phyloP scores from a whole-genome alignment of 2,888 invertebrate species.

The Hanleya hanleyi region DNA sequence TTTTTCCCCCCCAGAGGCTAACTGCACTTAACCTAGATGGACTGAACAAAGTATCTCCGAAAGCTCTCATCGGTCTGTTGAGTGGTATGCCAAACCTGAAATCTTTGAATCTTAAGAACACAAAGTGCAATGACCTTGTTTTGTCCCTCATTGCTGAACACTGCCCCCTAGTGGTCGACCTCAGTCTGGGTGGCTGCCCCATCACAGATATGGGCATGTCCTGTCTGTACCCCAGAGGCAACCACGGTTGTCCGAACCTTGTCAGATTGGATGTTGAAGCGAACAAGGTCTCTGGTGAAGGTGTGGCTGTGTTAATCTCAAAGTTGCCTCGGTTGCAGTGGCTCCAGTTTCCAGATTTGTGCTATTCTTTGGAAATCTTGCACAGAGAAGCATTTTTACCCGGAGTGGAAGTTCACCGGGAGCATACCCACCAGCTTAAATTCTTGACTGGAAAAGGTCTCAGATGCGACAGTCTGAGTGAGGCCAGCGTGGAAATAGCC shows the following conservation, averaged over 20 bases:
- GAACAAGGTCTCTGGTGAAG: neutral
- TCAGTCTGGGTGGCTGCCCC: neutral
- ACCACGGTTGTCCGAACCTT: neutral
- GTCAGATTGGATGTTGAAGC: neutral
- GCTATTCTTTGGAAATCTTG: neutral
- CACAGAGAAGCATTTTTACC: neutral
- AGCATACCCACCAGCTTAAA: neutral
- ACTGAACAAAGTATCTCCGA: neutral
- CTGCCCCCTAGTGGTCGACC: neutral
- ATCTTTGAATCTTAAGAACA: neutral
- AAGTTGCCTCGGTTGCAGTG: neutral
- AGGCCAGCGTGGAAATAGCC: neutral
- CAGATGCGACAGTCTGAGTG: neutral
- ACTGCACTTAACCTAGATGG: neutral
- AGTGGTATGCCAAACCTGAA: neutral
- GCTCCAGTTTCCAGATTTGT: neutral
- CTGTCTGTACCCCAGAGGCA: neutral
- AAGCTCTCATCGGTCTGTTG: neutral
- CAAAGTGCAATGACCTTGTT: neutral
- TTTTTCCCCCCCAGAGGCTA: neutral
- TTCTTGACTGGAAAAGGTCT: neutral
- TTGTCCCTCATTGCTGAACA: neutral
- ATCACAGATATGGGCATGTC: neutral
- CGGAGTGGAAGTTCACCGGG: neutral
- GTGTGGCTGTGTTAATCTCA: neutral